A percentile compares a stretch with the other conserved stretches of the same genome.
Conservation (phyloP, 1,140 invertebrate species). For the Drosophila bifasciata region DNA sequence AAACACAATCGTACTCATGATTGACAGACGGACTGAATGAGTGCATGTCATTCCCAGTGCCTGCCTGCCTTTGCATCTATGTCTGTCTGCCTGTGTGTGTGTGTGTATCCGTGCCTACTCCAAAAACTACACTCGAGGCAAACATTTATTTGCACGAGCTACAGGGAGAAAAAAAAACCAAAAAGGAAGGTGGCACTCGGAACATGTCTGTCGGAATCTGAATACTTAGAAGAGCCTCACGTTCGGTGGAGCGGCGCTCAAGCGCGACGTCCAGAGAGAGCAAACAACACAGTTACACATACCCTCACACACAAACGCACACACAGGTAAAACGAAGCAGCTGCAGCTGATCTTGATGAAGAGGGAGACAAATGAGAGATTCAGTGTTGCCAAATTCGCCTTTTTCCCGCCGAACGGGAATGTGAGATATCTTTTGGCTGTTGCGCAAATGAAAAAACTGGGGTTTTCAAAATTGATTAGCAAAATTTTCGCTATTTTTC, state of each 20-base stretch:
- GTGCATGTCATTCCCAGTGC: slow-evolving; percentile 57
- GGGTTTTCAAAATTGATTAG: no score
- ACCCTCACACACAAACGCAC: slow-evolving; percentile 15
- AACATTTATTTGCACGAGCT: slow-evolving; percentile 48
- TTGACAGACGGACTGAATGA: slow-evolving; percentile 57
- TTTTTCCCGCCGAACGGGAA: neutral
- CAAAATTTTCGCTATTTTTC: no score
- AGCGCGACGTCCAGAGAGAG: slow-evolving; percentile 38
- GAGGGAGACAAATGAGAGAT: slow-evolving; percentile 12
- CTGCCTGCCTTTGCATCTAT: neutral
- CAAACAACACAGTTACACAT: slow-evolving; percentile 12
- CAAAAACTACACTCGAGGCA: slow-evolving; percentile 53
- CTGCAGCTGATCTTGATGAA: slow-evolving; percentile 72
- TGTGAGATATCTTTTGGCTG: slow-evolving; percentile 3
- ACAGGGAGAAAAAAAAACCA: slow-evolving; percentile 16
- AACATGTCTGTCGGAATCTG: slow-evolving; percentile 24
- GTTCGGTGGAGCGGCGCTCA: slow-evolving; percentile 43
- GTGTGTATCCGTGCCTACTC: slow-evolving; percentile 43
- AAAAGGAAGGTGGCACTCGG: slow-evolving; percentile 22
- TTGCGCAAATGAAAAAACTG: neutral
- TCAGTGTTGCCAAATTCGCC: no score
- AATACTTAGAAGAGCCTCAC: slow-evolving; percentile 42
- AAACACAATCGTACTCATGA: slow-evolving; percentile 48
- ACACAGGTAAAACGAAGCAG: slow-evolving; percentile 37
- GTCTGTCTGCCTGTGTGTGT: slow-evolving; percentile 19